These are phyloP conservation scores for Aplysina aerophoba DNA, from an alignment of 37 sponge, comb jelly and placozoan genomes.

Conservation along the genomic window DNA sequence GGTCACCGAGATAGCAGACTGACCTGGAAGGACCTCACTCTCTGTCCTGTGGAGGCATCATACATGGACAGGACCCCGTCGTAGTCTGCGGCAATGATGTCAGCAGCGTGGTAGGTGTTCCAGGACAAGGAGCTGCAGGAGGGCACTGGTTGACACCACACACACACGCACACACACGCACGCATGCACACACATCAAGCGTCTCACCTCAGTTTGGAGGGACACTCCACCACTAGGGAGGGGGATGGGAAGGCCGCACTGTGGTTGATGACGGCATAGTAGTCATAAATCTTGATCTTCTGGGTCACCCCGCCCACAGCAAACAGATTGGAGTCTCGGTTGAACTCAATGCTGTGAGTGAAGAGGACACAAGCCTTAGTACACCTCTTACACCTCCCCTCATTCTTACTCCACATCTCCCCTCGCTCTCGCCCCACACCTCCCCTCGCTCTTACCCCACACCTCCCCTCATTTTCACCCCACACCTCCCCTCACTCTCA, in stretches of 20 bases:
- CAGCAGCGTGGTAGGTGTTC: slow-evolving; percentile 32
- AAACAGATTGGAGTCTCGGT: slow-evolving; percentile 75
- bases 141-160: background rate
- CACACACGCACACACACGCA: background rate
- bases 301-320: slow-evolving; percentile 91
- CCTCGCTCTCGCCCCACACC: no score
- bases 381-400: no score
- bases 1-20: background rate
- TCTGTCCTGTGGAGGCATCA: slow-evolving; percentile 58
- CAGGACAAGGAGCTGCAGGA: slow-evolving; percentile 31
- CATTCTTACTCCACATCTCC: no score
- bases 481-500: no score
- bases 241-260: background rate
- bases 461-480: no score
- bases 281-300: slow-evolving; percentile 76
- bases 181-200: no score
- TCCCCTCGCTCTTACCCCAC: no score
- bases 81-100: slow-evolving; percentile 60
- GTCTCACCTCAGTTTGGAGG: slow-evolving; percentile 74
- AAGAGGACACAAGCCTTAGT: no score
- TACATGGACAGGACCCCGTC: slow-evolving; percentile 72
- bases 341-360: slow-evolving; percentile 81
- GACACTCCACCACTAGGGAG: slow-evolving; percentile 46
- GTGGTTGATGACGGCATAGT: slow-evolving; percentile 5
- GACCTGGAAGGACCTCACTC: slow-evolving; percentile 56